Evolutionary conservation across 2,113 vertebrate species (phyloP).

Genomic region (Paradoxurus hermaphroditus): DNA sequence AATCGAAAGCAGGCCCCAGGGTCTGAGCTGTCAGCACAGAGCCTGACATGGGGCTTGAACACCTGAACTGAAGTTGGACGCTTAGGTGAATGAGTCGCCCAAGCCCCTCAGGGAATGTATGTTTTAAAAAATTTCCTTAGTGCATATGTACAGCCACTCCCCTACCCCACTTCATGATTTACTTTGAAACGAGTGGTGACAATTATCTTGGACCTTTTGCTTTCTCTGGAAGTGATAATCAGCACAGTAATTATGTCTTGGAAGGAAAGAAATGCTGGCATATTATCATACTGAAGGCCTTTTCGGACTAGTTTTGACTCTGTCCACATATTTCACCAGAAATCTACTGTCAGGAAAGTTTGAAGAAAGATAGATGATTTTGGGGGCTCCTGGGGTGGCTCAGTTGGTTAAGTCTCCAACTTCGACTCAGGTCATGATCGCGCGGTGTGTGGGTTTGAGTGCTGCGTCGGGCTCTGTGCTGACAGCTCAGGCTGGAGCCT

Average conservation of each 20-base stretch:
- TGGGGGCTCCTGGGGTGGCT: background rate
- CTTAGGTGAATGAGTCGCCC: too few species aligned
- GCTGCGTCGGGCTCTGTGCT: too few species aligned
- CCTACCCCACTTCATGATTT: background rate
- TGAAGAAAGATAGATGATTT: background rate
- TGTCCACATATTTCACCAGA: background rate
- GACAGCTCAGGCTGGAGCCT: too few species aligned
- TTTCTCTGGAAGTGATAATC: background rate
- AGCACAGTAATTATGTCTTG: background rate
- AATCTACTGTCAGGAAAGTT: background rate
- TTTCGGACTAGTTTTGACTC: background rate
- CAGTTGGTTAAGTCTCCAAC: too few species aligned
- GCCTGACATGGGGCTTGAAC: too few species aligned
- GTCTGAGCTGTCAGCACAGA: too few species aligned
- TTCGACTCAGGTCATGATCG: too few species aligned
- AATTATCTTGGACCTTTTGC: background rate
- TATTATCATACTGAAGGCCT: background rate
- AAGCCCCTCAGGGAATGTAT: background rate
- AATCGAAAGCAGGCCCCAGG: too few species aligned
- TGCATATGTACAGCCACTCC: background rate
- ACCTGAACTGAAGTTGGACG: too few species aligned
- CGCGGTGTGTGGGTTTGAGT: too few species aligned
- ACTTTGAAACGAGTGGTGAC: constrained; percentile 10
- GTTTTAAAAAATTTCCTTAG: background rate
- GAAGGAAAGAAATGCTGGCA: background rate